Conservation (phyloP, 1,140 invertebrate species). For the Aporrectodea caliginosa region DNA sequence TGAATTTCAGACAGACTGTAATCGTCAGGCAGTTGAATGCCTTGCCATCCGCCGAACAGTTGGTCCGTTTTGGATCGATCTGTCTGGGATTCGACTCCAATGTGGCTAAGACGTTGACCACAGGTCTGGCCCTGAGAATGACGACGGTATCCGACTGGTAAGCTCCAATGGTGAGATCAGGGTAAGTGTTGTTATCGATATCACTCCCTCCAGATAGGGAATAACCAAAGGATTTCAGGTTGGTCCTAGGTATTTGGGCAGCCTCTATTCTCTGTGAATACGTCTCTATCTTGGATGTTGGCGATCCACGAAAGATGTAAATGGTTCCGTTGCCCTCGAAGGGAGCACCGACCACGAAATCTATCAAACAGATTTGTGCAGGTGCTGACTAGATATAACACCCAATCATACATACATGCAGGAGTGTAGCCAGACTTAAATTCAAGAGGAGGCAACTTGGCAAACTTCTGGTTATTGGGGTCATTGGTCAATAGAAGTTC, state of each 20-base stretch:
- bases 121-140: conserved; percentile 72
- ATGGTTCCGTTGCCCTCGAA: conserved; percentile 83
- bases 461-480: too few relatives aligned
- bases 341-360: conserved; percentile 93
- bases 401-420: too few relatives aligned
- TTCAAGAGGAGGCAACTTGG: too few relatives aligned
- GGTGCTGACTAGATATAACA: too few relatives aligned
- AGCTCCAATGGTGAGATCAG: conserved; percentile 52
- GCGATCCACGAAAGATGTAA: conserved; percentile 87
- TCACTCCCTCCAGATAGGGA: conserved; percentile 62
- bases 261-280: conserved; percentile 48
- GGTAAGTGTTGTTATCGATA: conserved; percentile 53
- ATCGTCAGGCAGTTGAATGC: conserved; percentile 7
- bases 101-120: conserved; percentile 64
- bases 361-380: too few relatives aligned
- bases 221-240: conserved; percentile 46
- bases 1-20: background rate
- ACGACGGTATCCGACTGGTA: conserved; percentile 47
- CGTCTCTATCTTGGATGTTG: conserved; percentile 44
- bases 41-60: background rate
- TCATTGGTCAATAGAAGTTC: too few relatives aligned
- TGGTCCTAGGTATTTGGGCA: conserved; percentile 33
- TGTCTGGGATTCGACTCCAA: background rate
- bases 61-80: background rate
- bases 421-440: too few relatives aligned